phyloP scores from a whole-genome alignment of 1,140 invertebrate species.

The Aethina tumida region DNA sequence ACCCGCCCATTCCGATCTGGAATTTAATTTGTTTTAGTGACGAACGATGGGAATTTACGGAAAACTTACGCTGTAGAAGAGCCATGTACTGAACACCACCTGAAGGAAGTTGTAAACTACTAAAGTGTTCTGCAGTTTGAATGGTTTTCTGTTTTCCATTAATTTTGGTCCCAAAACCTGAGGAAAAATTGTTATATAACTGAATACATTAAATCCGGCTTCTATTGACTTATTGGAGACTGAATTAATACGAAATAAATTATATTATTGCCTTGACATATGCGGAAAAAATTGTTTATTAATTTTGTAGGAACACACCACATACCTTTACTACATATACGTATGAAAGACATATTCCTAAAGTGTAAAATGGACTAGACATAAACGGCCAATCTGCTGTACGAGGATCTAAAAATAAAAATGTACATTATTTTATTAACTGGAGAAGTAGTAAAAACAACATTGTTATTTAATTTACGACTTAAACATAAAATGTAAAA shows the following conservation, averaged over 20 bases:
- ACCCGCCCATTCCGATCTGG: conserved; percentile 74
- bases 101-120: conserved; percentile 61
- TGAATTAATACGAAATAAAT: no score
- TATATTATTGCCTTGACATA: no score
- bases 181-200: conserved; percentile 37
- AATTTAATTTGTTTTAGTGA: conserved; percentile 34
- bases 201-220: no score
- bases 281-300: conserved; percentile 3
- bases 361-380: conserved; percentile 70
- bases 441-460: no score
- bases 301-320: conserved; percentile 18
- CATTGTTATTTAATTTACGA: no score
- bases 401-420: conserved; percentile 53
- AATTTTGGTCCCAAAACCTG: conserved; percentile 56
- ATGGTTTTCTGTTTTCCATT: conserved; percentile 58
- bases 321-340: conserved; percentile 66
- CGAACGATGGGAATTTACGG: not conserved
- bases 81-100: conserved; percentile 43
- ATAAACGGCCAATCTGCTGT: conserved; percentile 79
- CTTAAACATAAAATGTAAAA: no score
- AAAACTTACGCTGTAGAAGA: conserved; percentile 29
- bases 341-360: conserved; percentile 65
- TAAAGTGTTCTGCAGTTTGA: conserved; percentile 51
- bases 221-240: no score
- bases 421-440: not conserved